Base-by-base conservation (phyloP, 1,140 invertebrate species). In the Latrodectus geometricus region DNA sequence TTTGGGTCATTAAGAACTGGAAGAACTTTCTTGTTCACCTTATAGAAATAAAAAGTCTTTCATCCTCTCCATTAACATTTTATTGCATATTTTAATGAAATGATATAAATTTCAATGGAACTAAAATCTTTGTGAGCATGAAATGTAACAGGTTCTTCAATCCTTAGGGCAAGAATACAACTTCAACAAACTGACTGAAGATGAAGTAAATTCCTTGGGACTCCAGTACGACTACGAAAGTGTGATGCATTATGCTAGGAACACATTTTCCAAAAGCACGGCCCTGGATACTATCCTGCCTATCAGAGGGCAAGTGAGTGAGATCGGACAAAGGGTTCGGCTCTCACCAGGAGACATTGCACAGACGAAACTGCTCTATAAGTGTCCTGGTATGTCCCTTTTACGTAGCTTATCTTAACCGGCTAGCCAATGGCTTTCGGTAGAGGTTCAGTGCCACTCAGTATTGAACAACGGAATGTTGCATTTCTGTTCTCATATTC, bases 181-280 rank as follows among this genome's bases (percentile, higher is more conserved):
- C 91, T 99, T 99, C 92, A 99, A 99, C 90, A 98, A 98, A 91
- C 91, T 99, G 65, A 97, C 97, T 15, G 94, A 95, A 8, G 96
- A 97, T 88, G 98, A 99, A 92, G 98, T 99, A 0, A 97, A 99
- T 89, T 99, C 97, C 0, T 92, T 99, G 20, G 97, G 97, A 0
- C 93, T 97, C 88, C 94, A 95, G 0, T 99, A 99, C 89, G 98
- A 99, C 90, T 99, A 98, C 88, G 96, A 97, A 89, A 97, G 96
- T 0, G 99, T 99, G 86, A 99, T 99, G 98, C 98, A 99, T 90
- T 99, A 99, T 91, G 98, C 98, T 0, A 93, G 97, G 68, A 99
- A 99, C 90, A 99, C 98, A 0, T 99, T 99, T 92, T 98, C 98
- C 0, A 97, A 96, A 91, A 96, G 96, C 50, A 98, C 96, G 0